phyloP scores from a whole-genome alignment of 2,888 invertebrate species.

The Anorthoa munda region DNA sequence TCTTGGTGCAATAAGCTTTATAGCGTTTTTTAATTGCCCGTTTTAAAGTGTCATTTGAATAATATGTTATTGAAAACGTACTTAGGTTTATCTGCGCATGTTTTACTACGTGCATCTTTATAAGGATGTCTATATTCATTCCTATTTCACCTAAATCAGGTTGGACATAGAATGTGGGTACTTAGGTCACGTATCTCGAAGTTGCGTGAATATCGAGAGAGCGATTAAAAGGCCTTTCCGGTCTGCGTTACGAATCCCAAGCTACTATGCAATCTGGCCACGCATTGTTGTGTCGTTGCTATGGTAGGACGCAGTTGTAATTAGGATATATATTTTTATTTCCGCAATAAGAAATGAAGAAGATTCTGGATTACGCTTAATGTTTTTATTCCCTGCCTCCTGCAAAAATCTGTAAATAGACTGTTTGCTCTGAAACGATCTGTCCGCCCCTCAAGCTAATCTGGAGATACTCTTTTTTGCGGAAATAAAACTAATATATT shows the following conservation, averaged over 20 bases:
- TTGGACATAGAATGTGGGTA: conserved; percentile 3
- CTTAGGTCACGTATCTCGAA: not conserved
- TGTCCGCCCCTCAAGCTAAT: not conserved
- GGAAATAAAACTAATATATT: conserved; percentile 14
- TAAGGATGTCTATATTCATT: conserved; percentile 17
- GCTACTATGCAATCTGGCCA: conserved; percentile 20
- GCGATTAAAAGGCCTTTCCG: conserved; percentile 8
- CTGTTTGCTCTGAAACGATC: not conserved
- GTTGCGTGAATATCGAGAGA: conserved; percentile 6
- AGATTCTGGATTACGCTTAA: not conserved
- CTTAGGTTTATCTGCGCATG: conserved; percentile 26
- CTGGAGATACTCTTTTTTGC: not conserved
- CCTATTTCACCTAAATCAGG: conserved; percentile 1
- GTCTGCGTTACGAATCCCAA: conserved; percentile 9
- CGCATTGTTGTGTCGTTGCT: conserved; percentile 23
- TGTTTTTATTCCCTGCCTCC: conserved; percentile 1
- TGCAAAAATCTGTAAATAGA: not conserved
- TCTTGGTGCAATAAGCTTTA: conserved; percentile 54
- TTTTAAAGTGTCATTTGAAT: conserved; percentile 53
- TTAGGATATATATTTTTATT: not conserved
- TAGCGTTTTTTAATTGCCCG: conserved; percentile 55
- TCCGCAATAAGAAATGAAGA: not conserved
- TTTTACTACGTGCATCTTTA: conserved; percentile 18
- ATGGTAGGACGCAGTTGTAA: not conserved
- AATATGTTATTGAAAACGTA: conserved; percentile 41